Evolutionary conservation across 2,797 vertebrate genomes (phyloP).

Genomic region (Sibirionetta formosa): DNA sequence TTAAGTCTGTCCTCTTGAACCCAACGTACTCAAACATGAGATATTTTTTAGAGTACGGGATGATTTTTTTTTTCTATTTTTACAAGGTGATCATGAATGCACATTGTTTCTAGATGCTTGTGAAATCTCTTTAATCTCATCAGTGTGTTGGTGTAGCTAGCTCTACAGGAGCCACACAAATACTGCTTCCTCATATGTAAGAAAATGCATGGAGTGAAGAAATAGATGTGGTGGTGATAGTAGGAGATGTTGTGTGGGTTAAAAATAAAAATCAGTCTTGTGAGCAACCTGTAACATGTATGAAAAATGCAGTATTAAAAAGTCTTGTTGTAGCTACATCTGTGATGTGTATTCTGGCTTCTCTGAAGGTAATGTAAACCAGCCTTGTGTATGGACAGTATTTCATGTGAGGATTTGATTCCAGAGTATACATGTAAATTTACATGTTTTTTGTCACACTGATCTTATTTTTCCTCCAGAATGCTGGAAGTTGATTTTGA

Average conservation of each 20-base stretch:
- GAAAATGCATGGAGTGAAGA: background rate
- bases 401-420: background rate
- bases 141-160: background rate
- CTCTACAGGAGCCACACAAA: background rate
- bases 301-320: background rate
- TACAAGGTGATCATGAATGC: background rate
- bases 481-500: constrained; percentile 22
- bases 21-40: background rate
- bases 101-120: fast-evolving
- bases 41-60: background rate
- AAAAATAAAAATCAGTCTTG: background rate
- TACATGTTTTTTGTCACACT: background rate
- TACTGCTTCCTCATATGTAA: background rate
- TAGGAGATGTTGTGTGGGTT: background rate
- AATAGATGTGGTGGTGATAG: background rate
- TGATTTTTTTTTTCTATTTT: background rate
- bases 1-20: background rate
- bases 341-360: background rate
- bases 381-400: background rate
- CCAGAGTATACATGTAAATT: background rate
- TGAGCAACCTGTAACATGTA: background rate
- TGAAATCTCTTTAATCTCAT: background rate
- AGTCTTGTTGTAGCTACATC: background rate
- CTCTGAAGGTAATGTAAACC: background rate
- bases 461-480: background rate